A percentile compares a stretch with the other conserved stretches of the same genome.
These are phyloP conservation scores for Drosophila varians DNA, from an alignment of 1,140 invertebrate genomes.

Conservation along the genomic window DNA sequence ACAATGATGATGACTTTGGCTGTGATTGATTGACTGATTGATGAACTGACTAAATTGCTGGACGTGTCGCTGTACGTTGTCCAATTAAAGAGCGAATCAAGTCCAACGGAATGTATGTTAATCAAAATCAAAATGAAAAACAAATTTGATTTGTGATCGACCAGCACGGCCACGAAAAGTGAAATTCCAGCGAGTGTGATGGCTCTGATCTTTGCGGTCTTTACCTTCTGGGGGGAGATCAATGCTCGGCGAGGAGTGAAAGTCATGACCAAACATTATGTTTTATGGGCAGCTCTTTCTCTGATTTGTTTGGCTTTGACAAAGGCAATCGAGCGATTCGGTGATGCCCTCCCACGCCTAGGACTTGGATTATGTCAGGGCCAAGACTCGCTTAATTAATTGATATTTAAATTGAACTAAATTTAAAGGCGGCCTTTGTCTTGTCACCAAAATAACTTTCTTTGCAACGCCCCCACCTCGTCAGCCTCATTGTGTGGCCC, in stretches of 20 bases:
- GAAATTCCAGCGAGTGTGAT: constrained; percentile 51
- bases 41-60: constrained; percentile 57
- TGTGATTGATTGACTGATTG: constrained; percentile 56
- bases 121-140: constrained; percentile 50
- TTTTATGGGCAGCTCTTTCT: constrained; percentile 58
- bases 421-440: background rate
- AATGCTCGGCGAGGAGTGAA: constrained; percentile 73
- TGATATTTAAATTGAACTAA: background rate
- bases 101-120: constrained; percentile 62
- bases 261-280: constrained; percentile 66
- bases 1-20: constrained; percentile 35
- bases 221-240: constrained; percentile 61
- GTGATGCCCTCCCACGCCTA: constrained; percentile 16
- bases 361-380: background rate
- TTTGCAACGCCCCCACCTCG: constrained; percentile 35
- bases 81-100: constrained; percentile 59
- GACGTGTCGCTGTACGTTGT: constrained; percentile 30
- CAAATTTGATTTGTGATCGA: constrained; percentile 2
- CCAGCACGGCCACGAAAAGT: constrained; percentile 35
- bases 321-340: constrained; percentile 54
- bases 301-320: constrained; percentile 35
- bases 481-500: constrained; percentile 55
- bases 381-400: background rate
- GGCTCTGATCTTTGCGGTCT: constrained; percentile 39
- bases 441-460: constrained; percentile 46